Evolutionary conservation across 2,113 vertebrate species (phyloP).

Genomic region (Chauna torquata): DNA sequence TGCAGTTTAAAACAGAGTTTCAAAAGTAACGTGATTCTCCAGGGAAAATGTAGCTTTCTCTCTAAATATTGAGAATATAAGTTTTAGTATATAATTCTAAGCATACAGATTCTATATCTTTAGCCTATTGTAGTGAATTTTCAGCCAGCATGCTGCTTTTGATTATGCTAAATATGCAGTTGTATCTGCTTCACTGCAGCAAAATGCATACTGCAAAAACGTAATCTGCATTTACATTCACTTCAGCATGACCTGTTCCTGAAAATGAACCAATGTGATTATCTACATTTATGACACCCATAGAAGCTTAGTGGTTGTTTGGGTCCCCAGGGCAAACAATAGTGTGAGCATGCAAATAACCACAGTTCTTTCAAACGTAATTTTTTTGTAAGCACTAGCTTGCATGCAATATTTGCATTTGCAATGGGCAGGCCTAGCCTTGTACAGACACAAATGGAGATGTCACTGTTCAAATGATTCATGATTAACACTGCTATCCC

Average conservation of each 20-base stretch:
- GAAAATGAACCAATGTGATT: neutral
- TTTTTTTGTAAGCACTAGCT: neutral
- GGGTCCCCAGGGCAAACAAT: neutral
- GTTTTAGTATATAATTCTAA: neutral
- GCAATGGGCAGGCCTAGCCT: neutral
- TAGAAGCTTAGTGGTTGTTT: neutral
- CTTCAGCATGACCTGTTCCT: neutral
- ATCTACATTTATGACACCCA: neutral
- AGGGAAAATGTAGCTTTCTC: neutral
- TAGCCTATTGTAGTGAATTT: neutral
- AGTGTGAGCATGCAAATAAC: accelerated
- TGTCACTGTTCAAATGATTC: neutral
- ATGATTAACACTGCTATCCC: neutral
- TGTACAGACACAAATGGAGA: neutral
- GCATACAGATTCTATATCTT: neutral
- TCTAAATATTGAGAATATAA: neutral
- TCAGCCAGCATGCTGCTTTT: neutral
- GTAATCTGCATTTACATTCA: neutral
- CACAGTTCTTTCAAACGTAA: neutral
- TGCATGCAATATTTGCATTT: neutral
- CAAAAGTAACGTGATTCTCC: neutral
- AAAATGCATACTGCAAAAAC: neutral
- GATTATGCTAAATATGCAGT: neutral
- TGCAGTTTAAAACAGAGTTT: neutral
- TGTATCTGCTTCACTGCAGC: neutral